Conservation (phyloP, 2,888 invertebrate genomes). For the Rhagophthalmus giganteus region DNA sequence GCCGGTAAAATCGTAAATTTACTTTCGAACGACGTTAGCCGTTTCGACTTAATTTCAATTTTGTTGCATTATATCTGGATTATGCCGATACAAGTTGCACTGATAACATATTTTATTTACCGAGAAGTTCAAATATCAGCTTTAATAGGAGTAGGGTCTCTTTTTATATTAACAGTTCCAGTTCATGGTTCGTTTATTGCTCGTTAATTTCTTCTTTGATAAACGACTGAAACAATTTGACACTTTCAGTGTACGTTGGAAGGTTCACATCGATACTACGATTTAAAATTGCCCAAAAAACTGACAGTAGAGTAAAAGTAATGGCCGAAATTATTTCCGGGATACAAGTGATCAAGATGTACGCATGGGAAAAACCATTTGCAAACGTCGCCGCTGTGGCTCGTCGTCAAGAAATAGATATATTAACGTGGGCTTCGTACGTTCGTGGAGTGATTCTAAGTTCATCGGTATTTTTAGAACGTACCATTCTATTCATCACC, state of each 20-base stretch:
- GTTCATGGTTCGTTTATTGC: slow-evolving; percentile 52
- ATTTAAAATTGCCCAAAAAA: slow-evolving; percentile 52
- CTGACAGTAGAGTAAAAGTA: slow-evolving; percentile 67
- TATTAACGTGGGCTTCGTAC: slow-evolving; percentile 56
- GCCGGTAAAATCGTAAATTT: slow-evolving; percentile 81
- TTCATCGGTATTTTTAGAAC: slow-evolving; percentile 78
- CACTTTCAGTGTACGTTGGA: slow-evolving; percentile 34
- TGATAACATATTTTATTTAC: slow-evolving; percentile 77
- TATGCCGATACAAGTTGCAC: slow-evolving; percentile 76
- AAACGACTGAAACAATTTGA: no score
- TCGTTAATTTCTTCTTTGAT: neutral
- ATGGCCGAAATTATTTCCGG: slow-evolving; percentile 73
- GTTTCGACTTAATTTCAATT: slow-evolving; percentile 80
- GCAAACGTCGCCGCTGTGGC: slow-evolving; percentile 44
- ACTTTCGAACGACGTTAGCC: slow-evolving; percentile 91
- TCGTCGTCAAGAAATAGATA: slow-evolving; percentile 35
- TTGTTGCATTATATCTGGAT: slow-evolving; percentile 83
- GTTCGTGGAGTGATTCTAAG: slow-evolving; percentile 68
- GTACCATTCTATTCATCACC: slow-evolving; percentile 77
- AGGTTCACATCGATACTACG: slow-evolving; percentile 41
- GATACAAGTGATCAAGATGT: slow-evolving; percentile 75
- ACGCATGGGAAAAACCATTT: slow-evolving; percentile 72
- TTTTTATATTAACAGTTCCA: slow-evolving; percentile 58
- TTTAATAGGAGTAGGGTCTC: slow-evolving; percentile 59
- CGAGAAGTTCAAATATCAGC: slow-evolving; percentile 62